A percentile compares a stretch with the other conserved stretches of the same genome.
Conservation (phyloP, 2,888 invertebrate species). For the Polydrusus pterygomalis region DNA sequence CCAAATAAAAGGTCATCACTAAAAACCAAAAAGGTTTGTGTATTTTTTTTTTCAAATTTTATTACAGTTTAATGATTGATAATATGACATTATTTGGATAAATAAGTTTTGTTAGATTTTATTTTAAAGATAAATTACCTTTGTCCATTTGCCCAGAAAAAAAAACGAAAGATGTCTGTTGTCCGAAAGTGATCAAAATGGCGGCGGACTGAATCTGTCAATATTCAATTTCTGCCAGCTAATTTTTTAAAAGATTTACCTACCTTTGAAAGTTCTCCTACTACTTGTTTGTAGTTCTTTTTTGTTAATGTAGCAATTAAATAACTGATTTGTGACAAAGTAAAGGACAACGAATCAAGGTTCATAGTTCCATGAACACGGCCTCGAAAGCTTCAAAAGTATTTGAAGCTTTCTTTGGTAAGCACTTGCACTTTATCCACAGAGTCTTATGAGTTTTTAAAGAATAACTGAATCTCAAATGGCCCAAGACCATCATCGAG, state of each 20-base stretch:
- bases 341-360: slow-evolving; percentile 99
- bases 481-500: slow-evolving; percentile 73
- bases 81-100: not conserved
- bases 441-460: slow-evolving; percentile 70
- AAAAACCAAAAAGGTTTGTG: not conserved
- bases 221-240: slow-evolving; percentile 15
- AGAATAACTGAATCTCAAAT: slow-evolving; percentile 70
- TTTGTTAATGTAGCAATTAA: slow-evolving; percentile 96
- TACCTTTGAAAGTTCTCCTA: slow-evolving; percentile 92
- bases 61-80: not conserved
- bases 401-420: slow-evolving; percentile 93
- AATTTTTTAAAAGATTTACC: slow-evolving; percentile 70
- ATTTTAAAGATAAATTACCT: slow-evolving; percentile 32
- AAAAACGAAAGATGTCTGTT: slow-evolving; percentile 15
- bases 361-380: slow-evolving; percentile 94
- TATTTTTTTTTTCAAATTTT: not conserved
- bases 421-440: slow-evolving; percentile 79
- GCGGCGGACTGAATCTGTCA: slow-evolving; percentile 36
- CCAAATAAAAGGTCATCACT: not conserved
- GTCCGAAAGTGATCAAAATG: slow-evolving; percentile 30
- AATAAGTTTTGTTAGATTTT: not conserved
- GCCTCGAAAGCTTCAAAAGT: slow-evolving; percentile 96
- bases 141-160: slow-evolving; percentile 19
- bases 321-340: slow-evolving; percentile 99
- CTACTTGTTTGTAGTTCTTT: slow-evolving; percentile 94